Percentiles rank a stretch among this genome's conserved stretches.
Evolutionary conservation across 2,797 vertebrate genomes (phyloP).

Genomic region (Megalops cyprinoides): DNA sequence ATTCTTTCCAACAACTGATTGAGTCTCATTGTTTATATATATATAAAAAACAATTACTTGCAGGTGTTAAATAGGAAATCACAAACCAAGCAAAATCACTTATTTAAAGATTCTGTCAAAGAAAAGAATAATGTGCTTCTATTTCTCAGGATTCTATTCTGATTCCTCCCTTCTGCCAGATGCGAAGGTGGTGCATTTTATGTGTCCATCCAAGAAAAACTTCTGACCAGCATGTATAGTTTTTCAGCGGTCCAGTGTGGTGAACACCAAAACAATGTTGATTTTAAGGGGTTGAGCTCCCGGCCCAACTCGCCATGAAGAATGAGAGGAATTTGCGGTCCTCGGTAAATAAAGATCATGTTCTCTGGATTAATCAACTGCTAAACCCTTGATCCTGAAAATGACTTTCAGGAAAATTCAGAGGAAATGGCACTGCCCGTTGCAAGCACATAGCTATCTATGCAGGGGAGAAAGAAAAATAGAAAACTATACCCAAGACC

Average conservation of each 20-base stretch:
- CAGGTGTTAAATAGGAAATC: constrained; percentile 53
- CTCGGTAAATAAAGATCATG: constrained; percentile 74
- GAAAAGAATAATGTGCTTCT: constrained; percentile 58
- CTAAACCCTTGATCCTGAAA: constrained; percentile 74
- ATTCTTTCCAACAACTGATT: not conserved
- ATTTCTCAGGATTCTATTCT: constrained; percentile 69
- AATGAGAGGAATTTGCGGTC: constrained; percentile 75
- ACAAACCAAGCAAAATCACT: constrained; percentile 45
- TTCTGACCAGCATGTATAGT: constrained; percentile 37
- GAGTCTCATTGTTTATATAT: not conserved
- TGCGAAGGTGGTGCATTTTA: constrained; percentile 57
- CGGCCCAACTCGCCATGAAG: constrained; percentile 62
- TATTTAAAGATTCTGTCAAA: constrained; percentile 54
- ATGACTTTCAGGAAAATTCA: constrained; percentile 69
- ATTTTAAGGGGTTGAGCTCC: constrained; percentile 51
- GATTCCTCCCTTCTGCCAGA: constrained; percentile 60
- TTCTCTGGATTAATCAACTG: constrained; percentile 73
- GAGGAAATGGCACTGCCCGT: constrained; percentile 46
- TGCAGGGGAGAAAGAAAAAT: constrained; percentile 22
- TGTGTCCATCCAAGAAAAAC: constrained; percentile 21
- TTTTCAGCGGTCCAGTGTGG: constrained; percentile 46
- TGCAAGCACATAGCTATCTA: constrained; percentile 33
- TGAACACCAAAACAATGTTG: constrained; percentile 57
- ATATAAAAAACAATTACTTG: constrained; percentile 54
- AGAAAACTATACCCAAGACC: not conserved